A percentile compares a stretch with the other conserved stretches of the same genome.
phyloP scores from a whole-genome alignment of 2,888 invertebrate species.

The Drosophila recens region DNA sequence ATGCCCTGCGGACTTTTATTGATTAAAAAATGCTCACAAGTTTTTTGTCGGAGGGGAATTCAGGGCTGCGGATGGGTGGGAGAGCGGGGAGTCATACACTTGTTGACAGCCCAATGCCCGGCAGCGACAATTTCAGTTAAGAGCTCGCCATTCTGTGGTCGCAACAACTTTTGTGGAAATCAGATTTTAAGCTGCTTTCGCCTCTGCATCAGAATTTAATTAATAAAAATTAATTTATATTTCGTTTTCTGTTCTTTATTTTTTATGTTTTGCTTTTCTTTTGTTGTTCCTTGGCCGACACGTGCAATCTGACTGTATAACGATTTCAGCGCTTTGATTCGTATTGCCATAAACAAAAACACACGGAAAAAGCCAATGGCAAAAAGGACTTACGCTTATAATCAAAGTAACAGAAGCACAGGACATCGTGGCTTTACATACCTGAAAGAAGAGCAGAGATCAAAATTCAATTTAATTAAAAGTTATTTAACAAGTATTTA shows the following conservation, averaged over 20 bases:
- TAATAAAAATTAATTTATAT: constrained; percentile 64
- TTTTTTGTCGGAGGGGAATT: constrained; percentile 1
- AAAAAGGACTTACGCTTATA: constrained; percentile 56
- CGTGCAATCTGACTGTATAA: not conserved
- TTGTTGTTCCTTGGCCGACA: constrained; percentile 26
- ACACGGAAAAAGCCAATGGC: constrained; percentile 17
- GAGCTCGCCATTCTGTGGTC: constrained; percentile 52
- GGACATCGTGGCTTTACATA: constrained; percentile 46
- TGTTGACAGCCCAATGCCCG: constrained; percentile 64
- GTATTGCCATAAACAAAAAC: constrained; percentile 40
- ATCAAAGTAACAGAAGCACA: constrained; percentile 49
- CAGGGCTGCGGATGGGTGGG: not conserved
- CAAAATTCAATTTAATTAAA: constrained; percentile 8
- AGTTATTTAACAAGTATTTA: not conserved
- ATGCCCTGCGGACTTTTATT: constrained; percentile 66
- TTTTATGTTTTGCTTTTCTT: constrained; percentile 34
- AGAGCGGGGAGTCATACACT: constrained; percentile 41
- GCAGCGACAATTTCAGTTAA: constrained; percentile 64
- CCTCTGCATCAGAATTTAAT: constrained; percentile 61
- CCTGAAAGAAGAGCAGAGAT: constrained; percentile 49
- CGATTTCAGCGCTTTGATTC: constrained; percentile 42
- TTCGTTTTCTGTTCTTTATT: constrained; percentile 32
- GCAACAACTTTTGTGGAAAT: constrained; percentile 42
- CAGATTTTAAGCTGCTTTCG: constrained; percentile 71
- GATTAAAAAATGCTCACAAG: constrained; percentile 69